Percentiles rank a stretch among this genome's conserved stretches.
phyloP scores from a whole-genome alignment of 2,113 vertebrate genomes.

The Mus pahari region DNA sequence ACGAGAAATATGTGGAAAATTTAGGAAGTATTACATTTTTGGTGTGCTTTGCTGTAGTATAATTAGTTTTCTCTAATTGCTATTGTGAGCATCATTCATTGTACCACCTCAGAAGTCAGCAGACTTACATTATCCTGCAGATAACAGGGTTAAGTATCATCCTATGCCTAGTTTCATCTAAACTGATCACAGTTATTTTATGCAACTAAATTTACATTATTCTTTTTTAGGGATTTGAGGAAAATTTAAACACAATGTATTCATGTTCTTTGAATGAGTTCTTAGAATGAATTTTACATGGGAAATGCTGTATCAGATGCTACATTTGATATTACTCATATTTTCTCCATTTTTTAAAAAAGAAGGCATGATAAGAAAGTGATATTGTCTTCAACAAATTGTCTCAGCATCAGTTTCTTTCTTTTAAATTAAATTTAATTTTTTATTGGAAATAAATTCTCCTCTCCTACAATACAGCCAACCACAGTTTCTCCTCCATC shows the following conservation, averaged over 20 bases:
- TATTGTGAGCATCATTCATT: constrained; percentile 3
- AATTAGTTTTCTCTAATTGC: constrained; percentile 12
- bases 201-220: constrained; percentile 38
- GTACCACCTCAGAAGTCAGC: constrained; percentile 23
- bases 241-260: not conserved
- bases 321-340: no score
- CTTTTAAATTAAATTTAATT: no score
- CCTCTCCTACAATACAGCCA: no score
- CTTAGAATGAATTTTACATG: not conserved
- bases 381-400: no score
- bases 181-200: constrained; percentile 46
- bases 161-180: constrained; percentile 53
- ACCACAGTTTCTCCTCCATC: no score
- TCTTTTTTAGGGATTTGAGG: constrained; percentile 3
- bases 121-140: constrained; percentile 18
- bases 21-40: not conserved
- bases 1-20: not conserved
- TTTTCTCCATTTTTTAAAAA: no score
- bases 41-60: not conserved
- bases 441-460: no score
- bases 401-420: no score
- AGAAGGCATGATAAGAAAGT: no score
- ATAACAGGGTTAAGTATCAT: constrained; percentile 21
- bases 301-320: not conserved
- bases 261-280: not conserved